A percentile compares a stretch with the other conserved stretches of the same genome.
Evolutionary conservation across 2,113 vertebrate genomes (phyloP).

Genomic region (Coturnix japonica): DNA sequence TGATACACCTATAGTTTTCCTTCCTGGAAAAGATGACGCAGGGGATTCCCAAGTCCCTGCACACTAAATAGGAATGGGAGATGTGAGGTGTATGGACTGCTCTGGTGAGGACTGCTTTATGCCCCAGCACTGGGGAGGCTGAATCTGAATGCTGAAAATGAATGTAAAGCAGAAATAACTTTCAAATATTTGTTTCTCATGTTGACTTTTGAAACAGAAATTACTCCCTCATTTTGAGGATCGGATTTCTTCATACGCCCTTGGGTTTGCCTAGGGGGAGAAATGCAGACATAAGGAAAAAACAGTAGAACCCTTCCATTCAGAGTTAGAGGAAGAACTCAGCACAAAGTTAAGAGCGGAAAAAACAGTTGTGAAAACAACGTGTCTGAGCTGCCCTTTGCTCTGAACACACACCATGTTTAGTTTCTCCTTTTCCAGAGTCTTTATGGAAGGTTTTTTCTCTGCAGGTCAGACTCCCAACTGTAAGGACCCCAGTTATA

Average conservation of each 20-base stretch:
- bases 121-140: neutral
- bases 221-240: neutral
- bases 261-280: neutral
- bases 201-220: neutral
- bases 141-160: neutral
- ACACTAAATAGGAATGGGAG: neutral
- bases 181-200: neutral
- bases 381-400: neutral
- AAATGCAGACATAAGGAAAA: neutral
- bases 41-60: neutral
- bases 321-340: slow-evolving; percentile 23
- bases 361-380: slow-evolving; percentile 34
- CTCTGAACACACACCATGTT: neutral
- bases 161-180: neutral
- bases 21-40: neutral
- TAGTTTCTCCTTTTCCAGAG: slow-evolving; percentile 17
- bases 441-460: neutral
- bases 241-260: neutral
- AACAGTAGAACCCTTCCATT: neutral
- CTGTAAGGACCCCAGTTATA: neutral
- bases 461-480: neutral
- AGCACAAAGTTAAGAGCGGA: neutral
- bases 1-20: neutral
- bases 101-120: neutral
- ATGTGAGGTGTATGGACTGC: neutral